phyloP scores from a whole-genome alignment of 2,113 vertebrate genomes.

The Misgurnus anguillicaudatus region DNA sequence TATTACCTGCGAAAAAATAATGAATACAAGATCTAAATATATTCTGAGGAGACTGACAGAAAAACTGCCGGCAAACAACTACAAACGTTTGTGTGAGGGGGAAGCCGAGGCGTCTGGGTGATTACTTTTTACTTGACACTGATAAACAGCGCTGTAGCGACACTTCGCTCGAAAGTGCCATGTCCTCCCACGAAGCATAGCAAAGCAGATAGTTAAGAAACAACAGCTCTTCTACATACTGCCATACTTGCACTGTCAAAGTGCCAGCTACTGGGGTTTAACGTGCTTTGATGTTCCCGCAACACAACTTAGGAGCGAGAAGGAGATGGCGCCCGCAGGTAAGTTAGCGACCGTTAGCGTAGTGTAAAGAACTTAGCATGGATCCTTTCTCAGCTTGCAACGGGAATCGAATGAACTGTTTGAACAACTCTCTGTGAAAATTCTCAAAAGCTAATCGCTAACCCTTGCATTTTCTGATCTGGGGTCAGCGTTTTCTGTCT shows the following conservation, averaged over 20 bases:
- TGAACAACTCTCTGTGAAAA: neutral
- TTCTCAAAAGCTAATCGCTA: slow-evolving; percentile 19
- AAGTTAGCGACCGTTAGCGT: slow-evolving; percentile 35
- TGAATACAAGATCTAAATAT: slow-evolving; percentile 49
- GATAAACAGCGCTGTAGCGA: slow-evolving; percentile 45
- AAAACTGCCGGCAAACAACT: slow-evolving; percentile 44
- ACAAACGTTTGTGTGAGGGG: slow-evolving; percentile 36
- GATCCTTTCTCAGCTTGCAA: slow-evolving; percentile 13
- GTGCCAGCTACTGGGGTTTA: slow-evolving; percentile 45
- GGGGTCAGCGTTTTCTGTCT: neutral
- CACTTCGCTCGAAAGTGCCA: slow-evolving; percentile 45
- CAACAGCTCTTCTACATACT: slow-evolving; percentile 40
- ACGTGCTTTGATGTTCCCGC: slow-evolving; percentile 40
- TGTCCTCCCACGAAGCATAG: slow-evolving; percentile 51
- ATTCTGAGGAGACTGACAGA: slow-evolving; percentile 35
- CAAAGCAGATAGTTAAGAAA: slow-evolving; percentile 49
- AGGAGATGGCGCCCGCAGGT: slow-evolving; percentile 36
- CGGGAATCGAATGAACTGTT: slow-evolving; percentile 12
- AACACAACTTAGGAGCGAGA: slow-evolving; percentile 14
- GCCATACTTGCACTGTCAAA: slow-evolving; percentile 44
- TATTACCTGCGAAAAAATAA: slow-evolving; percentile 36
- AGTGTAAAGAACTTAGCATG: slow-evolving; percentile 25
- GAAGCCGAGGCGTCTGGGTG: slow-evolving; percentile 35
- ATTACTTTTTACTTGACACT: slow-evolving; percentile 48
- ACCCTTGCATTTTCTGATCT: neutral